phyloP scores from a whole-genome alignment of 2,888 invertebrate genomes.

The Platycheirus rosarum region DNA sequence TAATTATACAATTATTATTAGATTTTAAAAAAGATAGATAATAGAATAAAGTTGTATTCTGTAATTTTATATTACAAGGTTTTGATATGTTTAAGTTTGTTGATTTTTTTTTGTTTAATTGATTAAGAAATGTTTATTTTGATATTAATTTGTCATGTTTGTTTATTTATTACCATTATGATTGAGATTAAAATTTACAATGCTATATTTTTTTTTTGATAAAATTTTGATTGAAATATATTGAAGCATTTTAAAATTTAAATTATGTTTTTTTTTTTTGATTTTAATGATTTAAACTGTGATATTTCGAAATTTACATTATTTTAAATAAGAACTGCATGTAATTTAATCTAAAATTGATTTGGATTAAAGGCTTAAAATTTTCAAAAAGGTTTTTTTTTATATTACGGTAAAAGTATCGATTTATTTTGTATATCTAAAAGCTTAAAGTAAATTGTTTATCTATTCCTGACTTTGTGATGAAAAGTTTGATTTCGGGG shows the following conservation, averaged over 20 bases:
- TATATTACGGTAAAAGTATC: slow-evolving; percentile 47
- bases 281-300: slow-evolving; percentile 43
- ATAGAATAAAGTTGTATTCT: slow-evolving; percentile 49
- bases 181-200: slow-evolving; percentile 67
- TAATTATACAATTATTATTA: slow-evolving; percentile 52
- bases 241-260: slow-evolving; percentile 52
- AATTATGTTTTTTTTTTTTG: slow-evolving; percentile 39
- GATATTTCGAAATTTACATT: slow-evolving; percentile 42
- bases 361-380: too few species aligned
- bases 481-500: slow-evolving; percentile 80
- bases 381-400: slow-evolving; percentile 57
- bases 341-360: slow-evolving; percentile 51
- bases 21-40: slow-evolving; percentile 53
- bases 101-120: slow-evolving; percentile 51
- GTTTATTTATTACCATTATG: slow-evolving; percentile 31
- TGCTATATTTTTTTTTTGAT: slow-evolving; percentile 32
- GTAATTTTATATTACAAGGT: slow-evolving; percentile 57
- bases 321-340: slow-evolving; percentile 51
- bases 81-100: slow-evolving; percentile 60
- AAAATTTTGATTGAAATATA: slow-evolving; percentile 48
- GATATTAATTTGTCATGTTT: slow-evolving; percentile 24
- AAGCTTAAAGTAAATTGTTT: slow-evolving; percentile 20
- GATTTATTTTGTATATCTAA: slow-evolving; percentile 15
- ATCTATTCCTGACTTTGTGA: slow-evolving; percentile 77
- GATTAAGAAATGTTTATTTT: slow-evolving; percentile 50